These are phyloP conservation scores for Synchiropus splendidus DNA, from an alignment of 2,113 vertebrate species.

Conservation along the genomic window DNA sequence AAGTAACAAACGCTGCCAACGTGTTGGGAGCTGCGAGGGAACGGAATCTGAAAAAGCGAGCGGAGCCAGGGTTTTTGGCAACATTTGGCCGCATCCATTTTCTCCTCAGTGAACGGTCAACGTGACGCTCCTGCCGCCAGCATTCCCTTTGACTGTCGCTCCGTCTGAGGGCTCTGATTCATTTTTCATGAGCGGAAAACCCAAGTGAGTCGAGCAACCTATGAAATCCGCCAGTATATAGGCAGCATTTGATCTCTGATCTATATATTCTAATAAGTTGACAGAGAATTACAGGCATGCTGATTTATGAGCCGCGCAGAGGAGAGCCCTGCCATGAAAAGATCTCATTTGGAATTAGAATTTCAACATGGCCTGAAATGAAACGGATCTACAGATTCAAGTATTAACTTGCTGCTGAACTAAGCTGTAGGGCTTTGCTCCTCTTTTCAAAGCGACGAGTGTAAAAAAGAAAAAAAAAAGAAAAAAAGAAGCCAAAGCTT, in stretches of 20 bases:
- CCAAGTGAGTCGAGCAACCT: background rate
- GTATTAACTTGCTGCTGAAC: conserved; percentile 54
- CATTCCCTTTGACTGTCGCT: conserved; percentile 39
- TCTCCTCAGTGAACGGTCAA: conserved; percentile 36
- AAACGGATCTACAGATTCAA: conserved; percentile 49
- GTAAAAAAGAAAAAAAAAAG: conserved; percentile 14
- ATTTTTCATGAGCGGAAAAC: conserved; percentile 22
- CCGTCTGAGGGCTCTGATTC: conserved; percentile 11
- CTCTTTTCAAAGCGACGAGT: conserved; percentile 36
- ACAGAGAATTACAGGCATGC: conserved; percentile 26
- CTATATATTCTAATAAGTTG: conserved; percentile 10
- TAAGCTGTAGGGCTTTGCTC: conserved; percentile 50
- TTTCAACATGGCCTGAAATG: conserved; percentile 40
- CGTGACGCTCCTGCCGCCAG: conserved; percentile 25
- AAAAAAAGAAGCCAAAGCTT: too few species aligned
- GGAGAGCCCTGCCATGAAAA: conserved; percentile 15
- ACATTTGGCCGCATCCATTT: conserved; percentile 40
- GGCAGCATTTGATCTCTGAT: conserved; percentile 33
- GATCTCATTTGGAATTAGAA: conserved; percentile 24
- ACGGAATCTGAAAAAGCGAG: conserved; percentile 11
- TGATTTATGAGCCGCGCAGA: conserved; percentile 40
- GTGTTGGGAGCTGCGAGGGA: too few species aligned
- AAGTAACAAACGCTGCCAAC: conserved; percentile 28
- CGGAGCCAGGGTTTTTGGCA: conserved; percentile 38
- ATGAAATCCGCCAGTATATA: conserved; percentile 5